Base-by-base conservation (phyloP, 2,888 invertebrate species). In the Thumatha senex region DNA sequence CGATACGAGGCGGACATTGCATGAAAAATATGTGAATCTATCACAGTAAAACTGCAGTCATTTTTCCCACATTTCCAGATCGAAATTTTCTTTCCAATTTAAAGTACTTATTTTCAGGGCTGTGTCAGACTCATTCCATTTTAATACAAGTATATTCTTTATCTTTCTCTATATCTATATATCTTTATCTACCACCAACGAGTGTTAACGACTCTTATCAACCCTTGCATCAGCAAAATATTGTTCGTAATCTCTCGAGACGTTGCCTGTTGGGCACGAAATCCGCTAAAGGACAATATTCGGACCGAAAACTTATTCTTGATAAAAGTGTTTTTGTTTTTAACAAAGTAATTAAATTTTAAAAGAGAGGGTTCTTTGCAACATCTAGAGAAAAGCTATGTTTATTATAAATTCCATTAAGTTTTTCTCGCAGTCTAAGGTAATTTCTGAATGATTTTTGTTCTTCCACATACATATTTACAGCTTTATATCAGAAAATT, bases 201-300 rank as follows among this genome's bases (percentile, higher is more conserved):
- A 49, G 39, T 36, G 33, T 52, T 67, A 66, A 66, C 67, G 64
- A 64, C 62, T 39, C 33, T 67, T 62, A 67, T 66, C 64, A 57
- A 51, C 52, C 48, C 59, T 51, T 63, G 55, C 46, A 64, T 66
- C 66, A 59, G 54, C 64, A 67, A 66, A 66, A 66, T 67, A 66
- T 63, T 66, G 56, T 61, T 61, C 59, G 62, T 61, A 55, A 57
- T 54, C 55, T 49, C 56, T 52, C 41, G 48, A 43, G 43, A 48
- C 34, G 38, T 31, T 40, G 50, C n/a, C 33, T 43, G 33, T 15
- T 44, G 40, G 33, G 30, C 30, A 46, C 34, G 43, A 46, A 34
- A 47, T 49, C 46, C 12, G 40, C 31, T 29, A 40, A 51, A 57
- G 54, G 46, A 30, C 30, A 49, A 56, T 58, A 56, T 50, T 51